phyloP scores from a whole-genome alignment of 2,113 vertebrate genomes.

The Chionis minor region DNA sequence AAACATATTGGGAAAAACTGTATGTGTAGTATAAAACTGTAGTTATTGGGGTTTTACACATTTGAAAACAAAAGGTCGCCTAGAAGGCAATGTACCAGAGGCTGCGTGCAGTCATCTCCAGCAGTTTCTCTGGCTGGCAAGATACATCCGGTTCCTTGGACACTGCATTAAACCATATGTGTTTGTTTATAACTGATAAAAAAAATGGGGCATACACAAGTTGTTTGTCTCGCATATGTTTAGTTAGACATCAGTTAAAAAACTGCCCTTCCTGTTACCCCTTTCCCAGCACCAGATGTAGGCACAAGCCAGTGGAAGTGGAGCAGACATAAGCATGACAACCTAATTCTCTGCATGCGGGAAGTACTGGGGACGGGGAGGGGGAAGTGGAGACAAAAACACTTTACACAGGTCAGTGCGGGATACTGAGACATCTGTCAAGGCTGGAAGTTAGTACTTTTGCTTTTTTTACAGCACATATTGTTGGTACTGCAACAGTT shows the following conservation, averaged over 20 bases:
- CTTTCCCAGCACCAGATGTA: constrained; percentile 37
- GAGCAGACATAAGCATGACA: constrained; percentile 57
- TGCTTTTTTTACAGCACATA: constrained; percentile 42
- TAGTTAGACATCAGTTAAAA: constrained; percentile 24
- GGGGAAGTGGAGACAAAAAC: constrained; percentile 16
- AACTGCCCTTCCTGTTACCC: constrained; percentile 59
- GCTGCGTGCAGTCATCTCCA: not conserved
- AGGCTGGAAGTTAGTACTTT: constrained; percentile 8
- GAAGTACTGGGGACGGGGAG: not conserved
- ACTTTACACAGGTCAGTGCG: constrained; percentile 23
- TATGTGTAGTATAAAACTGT: not conserved
- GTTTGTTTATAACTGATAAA: constrained; percentile 21
- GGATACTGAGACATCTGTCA: constrained; percentile 63
- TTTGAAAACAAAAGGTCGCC: not conserved
- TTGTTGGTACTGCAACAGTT: constrained; percentile 33
- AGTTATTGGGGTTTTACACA: not conserved
- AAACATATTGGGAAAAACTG: not conserved
- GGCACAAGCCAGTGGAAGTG: constrained; percentile 38
- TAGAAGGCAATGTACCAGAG: not conserved
- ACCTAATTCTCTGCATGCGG: constrained; percentile 30
- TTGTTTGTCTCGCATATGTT: constrained; percentile 19
- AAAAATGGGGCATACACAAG: not conserved
- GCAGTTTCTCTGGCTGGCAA: not conserved
- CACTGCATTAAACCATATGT: not conserved
- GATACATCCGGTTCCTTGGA: not conserved